These are phyloP conservation scores for Endotricha flammealis DNA, from an alignment of 2,888 invertebrate genomes.

Conservation along the genomic window DNA sequence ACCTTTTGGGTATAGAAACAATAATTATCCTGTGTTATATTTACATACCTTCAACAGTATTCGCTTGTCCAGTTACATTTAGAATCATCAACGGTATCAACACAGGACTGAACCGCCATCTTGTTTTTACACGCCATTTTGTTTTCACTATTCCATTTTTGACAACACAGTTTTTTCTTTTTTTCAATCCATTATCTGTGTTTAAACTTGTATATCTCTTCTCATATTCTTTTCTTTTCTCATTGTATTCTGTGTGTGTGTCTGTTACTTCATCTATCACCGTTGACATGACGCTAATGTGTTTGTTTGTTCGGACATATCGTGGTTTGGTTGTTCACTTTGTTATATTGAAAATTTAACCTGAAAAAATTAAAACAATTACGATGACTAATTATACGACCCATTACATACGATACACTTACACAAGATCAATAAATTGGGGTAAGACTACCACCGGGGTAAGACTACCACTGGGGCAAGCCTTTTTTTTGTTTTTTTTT, in stretches of 20 bases:
- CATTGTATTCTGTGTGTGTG: too few relatives aligned
- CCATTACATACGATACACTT: too few relatives aligned
- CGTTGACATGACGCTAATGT: conserved; percentile 55
- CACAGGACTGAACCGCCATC: conserved; percentile 48
- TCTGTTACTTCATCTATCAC: conserved; percentile 45
- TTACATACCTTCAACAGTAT: conserved; percentile 44
- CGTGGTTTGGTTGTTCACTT: conserved; percentile 33
- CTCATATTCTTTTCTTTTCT: too few relatives aligned
- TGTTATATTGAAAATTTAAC: conserved; percentile 19
- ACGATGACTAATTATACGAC: too few relatives aligned
- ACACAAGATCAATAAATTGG: too few relatives aligned
- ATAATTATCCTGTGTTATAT: too few relatives aligned
- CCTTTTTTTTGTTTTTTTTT: too few relatives aligned
- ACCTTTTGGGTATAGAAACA: too few relatives aligned
- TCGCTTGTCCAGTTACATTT: conserved; percentile 43
- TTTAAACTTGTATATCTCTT: conserved; percentile 13
- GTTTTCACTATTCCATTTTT: conserved; percentile 27
- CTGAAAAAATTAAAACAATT: too few relatives aligned
- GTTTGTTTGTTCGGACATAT: conserved; percentile 50
- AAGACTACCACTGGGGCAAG: too few relatives aligned
- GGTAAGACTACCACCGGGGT: too few relatives aligned
- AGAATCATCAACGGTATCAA: conserved; percentile 54
- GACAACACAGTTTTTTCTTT: conserved; percentile 19
- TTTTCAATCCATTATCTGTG: conserved; percentile 22
- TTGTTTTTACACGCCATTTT: conserved; percentile 34